Base-by-base conservation (phyloP, 1,140 invertebrate genomes). In the Polyergus mexicanus region DNA sequence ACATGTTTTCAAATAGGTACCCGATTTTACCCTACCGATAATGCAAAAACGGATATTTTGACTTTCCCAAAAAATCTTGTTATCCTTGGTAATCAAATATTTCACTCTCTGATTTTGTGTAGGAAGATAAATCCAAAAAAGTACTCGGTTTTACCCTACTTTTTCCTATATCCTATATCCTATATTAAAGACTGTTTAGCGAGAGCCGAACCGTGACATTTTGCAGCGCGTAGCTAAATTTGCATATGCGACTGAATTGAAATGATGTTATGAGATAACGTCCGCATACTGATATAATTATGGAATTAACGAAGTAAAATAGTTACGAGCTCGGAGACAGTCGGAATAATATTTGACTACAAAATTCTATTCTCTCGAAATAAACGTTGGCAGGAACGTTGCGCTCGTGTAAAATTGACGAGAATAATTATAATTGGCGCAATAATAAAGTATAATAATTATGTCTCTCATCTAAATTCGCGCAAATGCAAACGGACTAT, bases 401-500 rank as follows among this genome's bases (percentile, higher is more conserved):
- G 25, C 76, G 63, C 63, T 80, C 62, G 41, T n/a, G 22, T 38
- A 56, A 54, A 80, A 80, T 80, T 51, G 22, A 54, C 63, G 47
- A n/a, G 19, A 72, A 38, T 74, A 83, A 83, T 72, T 74, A 51
- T 51, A 72, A 62, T 80, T 80, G 35, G 41, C 35, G 41, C 38
- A 28, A n/a, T 68, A 68, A 69, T 56, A 68, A 80, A 80, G 22
- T 80, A 69, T 22, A 56, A 80, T 80, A 80, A 69, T 69, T 68
- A 68, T 54, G 22, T 22, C 13, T 68, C 32, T 13, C 63, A 2
- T 10, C 4, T 25, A 62, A 7, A 28, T 56, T n/a, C 11, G 16
- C 63, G n/a, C 60, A 25, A 47, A 19, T 35, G 44, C 32, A 5
- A 38, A n/a, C 4, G 1, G 1, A 10, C 68, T 56, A 25, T 69